Base-by-base conservation (phyloP, 2,888 invertebrate genomes). In the Drosophila lacicola region DNA sequence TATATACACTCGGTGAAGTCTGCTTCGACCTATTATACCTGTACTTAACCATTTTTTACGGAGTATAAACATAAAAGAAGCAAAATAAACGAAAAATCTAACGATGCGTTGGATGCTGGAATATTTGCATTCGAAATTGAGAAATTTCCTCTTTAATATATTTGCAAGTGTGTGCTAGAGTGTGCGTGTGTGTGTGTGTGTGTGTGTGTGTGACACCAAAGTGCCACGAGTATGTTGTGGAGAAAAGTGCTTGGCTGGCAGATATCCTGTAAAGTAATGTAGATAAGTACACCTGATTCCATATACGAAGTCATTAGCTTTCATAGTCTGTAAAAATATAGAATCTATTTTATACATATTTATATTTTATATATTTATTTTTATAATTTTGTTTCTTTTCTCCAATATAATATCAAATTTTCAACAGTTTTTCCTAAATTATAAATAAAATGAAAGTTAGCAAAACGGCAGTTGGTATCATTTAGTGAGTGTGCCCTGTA, bases 61-160 rank as follows among this genome's bases (percentile, higher is more conserved):
- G 29, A 8, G 29, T 29, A 29, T 8, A 0, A 29, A 29, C 29
- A 8, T 29, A 8, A 29, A 8, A 29, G 29, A 29, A 17, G 10
- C 14, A 41, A 41, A 19, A 49, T 2, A 29, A 56, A 56, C 39
- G 67, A 56, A 55, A 72, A 72, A 73, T 74, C 76, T 66, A 76
- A 78, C 81, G 75, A 73, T 80, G 74, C 76, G 72, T 77, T 53
- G 19, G 13, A 54, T 72, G 63, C 67, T 69, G 42, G 55, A 67
- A 76, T 83, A 85, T 85, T 85, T 88, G 83, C 86, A 85, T 85
- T 71, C 70, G 75, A 83, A 88, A 82, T 83, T 78, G 80, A 72
- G 74, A 80, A 82, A 71, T 83, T 54, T 65, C 66, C 73, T 45
- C 65, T 53, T 56, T 56, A 45, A 60, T 55, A 57, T 17, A 61